These are phyloP conservation scores for Cartodere bifasciata DNA, from an alignment of 2,888 invertebrate genomes.

Conservation along the genomic window DNA sequence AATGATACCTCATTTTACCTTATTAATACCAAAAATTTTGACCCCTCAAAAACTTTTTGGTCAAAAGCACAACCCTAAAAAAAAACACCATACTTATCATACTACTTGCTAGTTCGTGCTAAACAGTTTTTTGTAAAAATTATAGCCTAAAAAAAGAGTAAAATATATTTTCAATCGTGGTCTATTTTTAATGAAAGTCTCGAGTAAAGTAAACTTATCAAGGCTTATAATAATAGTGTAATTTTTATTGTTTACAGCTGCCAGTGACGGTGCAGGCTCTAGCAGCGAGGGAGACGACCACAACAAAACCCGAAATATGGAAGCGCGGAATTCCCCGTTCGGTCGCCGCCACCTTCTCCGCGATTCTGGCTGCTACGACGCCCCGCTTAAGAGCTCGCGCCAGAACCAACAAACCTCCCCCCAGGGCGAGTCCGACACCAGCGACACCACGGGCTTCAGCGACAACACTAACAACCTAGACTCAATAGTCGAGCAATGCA, in stretches of 20 bases:
- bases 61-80: too few species aligned
- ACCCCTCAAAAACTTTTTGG: too few species aligned
- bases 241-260: constrained; percentile 36
- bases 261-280: constrained; percentile 65
- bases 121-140: too few species aligned
- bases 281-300: constrained; percentile 66
- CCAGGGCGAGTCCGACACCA: constrained; percentile 37
- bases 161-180: too few species aligned
- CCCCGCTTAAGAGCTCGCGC: constrained; percentile 35
- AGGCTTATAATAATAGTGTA: neutral
- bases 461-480: constrained; percentile 42
- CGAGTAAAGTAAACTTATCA: too few species aligned
- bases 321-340: constrained; percentile 50
- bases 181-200: too few species aligned
- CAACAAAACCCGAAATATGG: constrained; percentile 31
- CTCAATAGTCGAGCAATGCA: constrained; percentile 46
- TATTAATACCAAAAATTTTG: too few species aligned
- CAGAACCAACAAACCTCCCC: constrained; percentile 33
- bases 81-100: too few species aligned
- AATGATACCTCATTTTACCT: too few species aligned
- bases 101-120: too few species aligned
- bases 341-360: constrained; percentile 66
- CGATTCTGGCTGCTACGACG: constrained; percentile 74
- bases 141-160: too few species aligned
- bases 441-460: constrained; percentile 37